These are phyloP conservation scores for Cataglyphis albicans DNA, from an alignment of 2,888 invertebrate species.

Conservation along the genomic window DNA sequence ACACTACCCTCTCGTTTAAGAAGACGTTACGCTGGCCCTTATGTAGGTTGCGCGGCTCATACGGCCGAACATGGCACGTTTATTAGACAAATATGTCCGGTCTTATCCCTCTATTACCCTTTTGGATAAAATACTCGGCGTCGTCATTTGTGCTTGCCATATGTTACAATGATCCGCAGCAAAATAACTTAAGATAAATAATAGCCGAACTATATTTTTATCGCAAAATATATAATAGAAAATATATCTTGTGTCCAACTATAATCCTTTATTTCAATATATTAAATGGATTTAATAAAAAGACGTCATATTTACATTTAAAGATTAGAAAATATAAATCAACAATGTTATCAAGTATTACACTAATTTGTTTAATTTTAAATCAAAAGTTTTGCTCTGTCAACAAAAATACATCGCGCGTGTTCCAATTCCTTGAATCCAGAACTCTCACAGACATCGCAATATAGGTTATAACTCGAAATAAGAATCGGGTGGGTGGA, in stretches of 20 bases:
- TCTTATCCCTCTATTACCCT: constrained; percentile 64
- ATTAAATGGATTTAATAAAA: background rate
- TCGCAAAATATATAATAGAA: constrained; percentile 5
- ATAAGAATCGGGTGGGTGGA: constrained; percentile 37
- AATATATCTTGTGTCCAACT: background rate
- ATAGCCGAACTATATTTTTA: background rate
- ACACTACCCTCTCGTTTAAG: constrained; percentile 66
- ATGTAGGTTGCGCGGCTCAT: constrained; percentile 49
- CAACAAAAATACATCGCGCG: constrained; percentile 20
- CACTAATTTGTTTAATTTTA: background rate
- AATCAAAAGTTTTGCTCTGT: background rate
- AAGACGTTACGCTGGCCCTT: constrained; percentile 57
- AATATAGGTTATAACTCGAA: constrained; percentile 26
- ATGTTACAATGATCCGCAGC: background rate
- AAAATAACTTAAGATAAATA: background rate
- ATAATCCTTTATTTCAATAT: background rate
- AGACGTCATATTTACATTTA: background rate
- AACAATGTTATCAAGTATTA: background rate
- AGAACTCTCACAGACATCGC: constrained; percentile 4
- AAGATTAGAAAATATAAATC: background rate
- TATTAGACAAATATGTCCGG: constrained; percentile 80
- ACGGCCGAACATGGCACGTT: constrained; percentile 74
- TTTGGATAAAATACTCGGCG: constrained; percentile 55
- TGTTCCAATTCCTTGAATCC: constrained; percentile 27
- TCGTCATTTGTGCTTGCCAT: background rate